Evolutionary conservation across 2,888 invertebrate genomes (phyloP), one percentile per base, ranked within the genome.

Genomic region (Eurois occulta): DNA sequence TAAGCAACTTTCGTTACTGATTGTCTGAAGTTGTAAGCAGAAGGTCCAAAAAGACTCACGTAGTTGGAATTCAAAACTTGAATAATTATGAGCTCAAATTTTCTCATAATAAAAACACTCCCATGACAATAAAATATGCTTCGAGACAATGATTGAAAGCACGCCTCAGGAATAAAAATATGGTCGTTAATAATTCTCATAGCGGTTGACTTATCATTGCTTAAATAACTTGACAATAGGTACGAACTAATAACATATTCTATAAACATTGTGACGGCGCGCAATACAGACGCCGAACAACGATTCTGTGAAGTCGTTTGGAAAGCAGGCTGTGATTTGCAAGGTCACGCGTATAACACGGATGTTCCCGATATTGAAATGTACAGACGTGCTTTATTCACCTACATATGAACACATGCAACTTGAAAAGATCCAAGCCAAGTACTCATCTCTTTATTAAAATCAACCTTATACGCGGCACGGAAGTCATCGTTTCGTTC

Each of bases 281-380:
- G 94, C 94, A 95, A 94, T 92, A 94, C 94, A 95, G 94, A 94
- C 95, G 95, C 94, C 94, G 94, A 92, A 93, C 91, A 93, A 89
- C 93, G 92, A 91, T 96, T 96, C 96, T 94, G 91, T 94, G 96
- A 96, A 96, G 95, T 95, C 95, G 96, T 96, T 96, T 96, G 95
- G 96, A 96, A 96, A 96, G 96, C 96, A 96, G 96, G 95, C 95
- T 96, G 96, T 96, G 96, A 96, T 96, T 96, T 96, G 96, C 96
- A 96, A 96, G 96, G 96, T 96, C 96, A 96, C 96, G 95, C 95
- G 95, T 95, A 96, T 96, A 96, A 96, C 96, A 96, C 96, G 96
- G 96, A 96, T 96, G 96, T 96, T 96, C 96, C 95, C 96, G 96
- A 96, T 96, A 96, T 96, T 96, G 96, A 95, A 96, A 96, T 96